Evolutionary conservation across 1,140 invertebrate species (phyloP).

Genomic region (Samia ricini): DNA sequence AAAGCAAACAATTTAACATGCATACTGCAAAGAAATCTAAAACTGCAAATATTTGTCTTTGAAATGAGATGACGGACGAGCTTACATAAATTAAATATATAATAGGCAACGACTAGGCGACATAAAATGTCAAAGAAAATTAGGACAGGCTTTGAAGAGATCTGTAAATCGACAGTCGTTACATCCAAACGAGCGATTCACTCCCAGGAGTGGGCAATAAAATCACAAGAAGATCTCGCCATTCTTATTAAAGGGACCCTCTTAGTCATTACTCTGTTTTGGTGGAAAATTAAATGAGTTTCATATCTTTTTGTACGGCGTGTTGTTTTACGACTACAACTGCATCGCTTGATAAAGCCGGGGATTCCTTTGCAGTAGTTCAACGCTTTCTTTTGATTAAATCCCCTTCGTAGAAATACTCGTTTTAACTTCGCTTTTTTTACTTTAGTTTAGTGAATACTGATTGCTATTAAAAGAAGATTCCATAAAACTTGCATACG

Average conservation of each 20-base stretch:
- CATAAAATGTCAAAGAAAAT: constrained; percentile 33
- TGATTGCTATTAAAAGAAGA: background rate
- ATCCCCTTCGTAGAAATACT: constrained; percentile 9
- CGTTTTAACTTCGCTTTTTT: background rate
- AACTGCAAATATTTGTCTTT: background rate
- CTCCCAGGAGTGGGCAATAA: constrained; percentile 39
- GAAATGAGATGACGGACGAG: background rate
- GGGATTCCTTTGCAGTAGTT: background rate
- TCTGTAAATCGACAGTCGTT: constrained; percentile 38
- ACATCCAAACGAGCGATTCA: constrained; percentile 40
- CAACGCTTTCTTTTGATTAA: constrained; percentile 19
- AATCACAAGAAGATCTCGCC: constrained; percentile 36
- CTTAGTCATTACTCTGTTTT: constrained; percentile 39
- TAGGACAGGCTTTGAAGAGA: constrained; percentile 34
- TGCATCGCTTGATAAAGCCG: constrained; percentile 20
- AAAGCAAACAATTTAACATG: too few species aligned
- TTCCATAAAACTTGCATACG: too few species aligned
- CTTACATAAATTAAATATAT: background rate
- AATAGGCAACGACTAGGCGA: background rate
- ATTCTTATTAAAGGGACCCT: constrained; percentile 33
- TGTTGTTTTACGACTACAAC: constrained; percentile 22
- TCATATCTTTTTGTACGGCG: constrained; percentile 24
- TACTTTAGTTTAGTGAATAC: background rate
- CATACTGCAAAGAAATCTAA: too few species aligned
- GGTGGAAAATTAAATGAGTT: constrained; percentile 39